Percentiles rank a stretch among this genome's conserved stretches.
phyloP scores from a whole-genome alignment of 2,113 vertebrate species.

The Pyxicephalus adspersus region DNA sequence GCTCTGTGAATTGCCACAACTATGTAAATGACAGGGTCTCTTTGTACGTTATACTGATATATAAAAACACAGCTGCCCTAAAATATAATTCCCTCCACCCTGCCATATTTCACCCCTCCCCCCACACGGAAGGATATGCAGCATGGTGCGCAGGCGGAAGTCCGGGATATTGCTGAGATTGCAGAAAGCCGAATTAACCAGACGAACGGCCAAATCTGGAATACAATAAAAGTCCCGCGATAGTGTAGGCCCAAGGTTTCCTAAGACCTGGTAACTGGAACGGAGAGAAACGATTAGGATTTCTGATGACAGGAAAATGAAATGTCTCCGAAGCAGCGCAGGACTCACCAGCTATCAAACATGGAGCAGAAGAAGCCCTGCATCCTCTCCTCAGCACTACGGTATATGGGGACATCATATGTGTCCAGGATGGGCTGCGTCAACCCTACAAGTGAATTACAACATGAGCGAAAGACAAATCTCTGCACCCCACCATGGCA shows the following conservation, averaged over 20 bases:
- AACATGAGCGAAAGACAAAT: not conserved
- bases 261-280: conserved; percentile 86
- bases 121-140: conserved; percentile 88
- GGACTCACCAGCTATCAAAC: conserved; percentile 91
- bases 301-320: not conserved
- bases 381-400: conserved; percentile 86
- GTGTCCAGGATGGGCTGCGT: conserved; percentile 82
- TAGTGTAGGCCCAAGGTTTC: conserved; percentile 85
- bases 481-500: not conserved
- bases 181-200: conserved; percentile 84
- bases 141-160: conserved; percentile 87
- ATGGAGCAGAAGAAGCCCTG: conserved; percentile 90
- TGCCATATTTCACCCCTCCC: too few relatives aligned
- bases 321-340: not conserved
- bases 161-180: conserved; percentile 91
- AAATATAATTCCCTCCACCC: not conserved
- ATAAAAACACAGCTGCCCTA: too few relatives aligned
- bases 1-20: not conserved
- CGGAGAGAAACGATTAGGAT: conserved; percentile 32
- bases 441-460: conserved; percentile 73
- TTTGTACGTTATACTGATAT: not conserved
- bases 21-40: not conserved
- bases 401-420: conserved; percentile 86
- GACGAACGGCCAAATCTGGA: conserved; percentile 79
- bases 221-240: conserved; percentile 92